Conservation (phyloP, 2,113 vertebrate species). For the Lichenostomus cassidix region DNA sequence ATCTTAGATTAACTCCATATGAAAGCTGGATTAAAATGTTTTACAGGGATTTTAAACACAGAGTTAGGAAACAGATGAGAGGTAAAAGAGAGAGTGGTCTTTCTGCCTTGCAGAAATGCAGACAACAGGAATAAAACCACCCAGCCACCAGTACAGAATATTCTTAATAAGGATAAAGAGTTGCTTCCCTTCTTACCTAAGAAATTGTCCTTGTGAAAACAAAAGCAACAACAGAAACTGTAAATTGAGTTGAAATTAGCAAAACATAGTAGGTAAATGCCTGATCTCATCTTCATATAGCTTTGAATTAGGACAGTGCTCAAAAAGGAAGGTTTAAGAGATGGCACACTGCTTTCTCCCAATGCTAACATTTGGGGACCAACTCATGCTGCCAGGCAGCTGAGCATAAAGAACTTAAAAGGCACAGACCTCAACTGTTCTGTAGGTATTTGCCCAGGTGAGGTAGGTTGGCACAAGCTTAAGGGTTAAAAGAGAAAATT, state of each 20-base stretch:
- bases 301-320: neutral
- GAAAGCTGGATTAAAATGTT: neutral
- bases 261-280: neutral
- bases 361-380: rapidly evolving
- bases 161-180: neutral
- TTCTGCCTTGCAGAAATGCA: neutral
- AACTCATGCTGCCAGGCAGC: neutral
- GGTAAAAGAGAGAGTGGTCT: neutral
- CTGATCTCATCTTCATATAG: neutral
- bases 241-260: neutral
- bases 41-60: neutral
- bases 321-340: neutral
- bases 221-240: rapidly evolving
- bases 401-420: neutral
- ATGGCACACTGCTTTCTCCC: neutral
- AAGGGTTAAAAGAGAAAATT: neutral
- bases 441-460: neutral
- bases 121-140: neutral
- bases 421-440: neutral
- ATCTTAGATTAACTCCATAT: neutral
- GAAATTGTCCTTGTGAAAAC: neutral
- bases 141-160: neutral
- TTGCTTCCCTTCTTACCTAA: neutral
- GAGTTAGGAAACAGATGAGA: neutral
- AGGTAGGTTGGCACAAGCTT: neutral